Evolutionary conservation across 2,113 vertebrate species (phyloP), one percentile per base, ranked within the genome.

Genomic region (Larimichthys polyactis): DNA sequence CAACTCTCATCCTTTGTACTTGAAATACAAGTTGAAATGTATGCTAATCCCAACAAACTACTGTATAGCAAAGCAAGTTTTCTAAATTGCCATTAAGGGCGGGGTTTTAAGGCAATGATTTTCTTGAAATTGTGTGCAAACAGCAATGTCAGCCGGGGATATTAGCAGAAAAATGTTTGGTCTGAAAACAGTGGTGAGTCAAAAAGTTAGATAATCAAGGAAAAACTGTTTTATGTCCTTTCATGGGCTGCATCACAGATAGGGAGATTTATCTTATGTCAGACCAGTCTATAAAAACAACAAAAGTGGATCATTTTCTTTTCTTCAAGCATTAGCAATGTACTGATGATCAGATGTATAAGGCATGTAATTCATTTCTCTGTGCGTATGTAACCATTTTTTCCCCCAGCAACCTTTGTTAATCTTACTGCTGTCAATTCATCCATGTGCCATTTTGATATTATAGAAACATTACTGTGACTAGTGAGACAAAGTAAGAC

Each of bases 121-220:
- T 69, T 70, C 44, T 69, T 62, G 12, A 27, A 46, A 62, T 15
- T 80, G 43, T 72, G 20, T 27, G 60, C 40, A 59, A 54, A 58
- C 24, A 57, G 7, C n/a, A 3, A 52, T 19, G 17, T 55, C 3
- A 5, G 17, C 17, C 29, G 19, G 60, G 15, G 12, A 51, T 6
- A 74, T 52, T 59, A 4, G 7, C 36, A 40, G 36, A 27, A 58
- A 43, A 48, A 49, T 27, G 19, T 46, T 58, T 46, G 22, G 15
- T n/a, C 9, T 19, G 57, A 32, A n/a, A 73, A 60, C 43, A 60
- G 54, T 1, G 6, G n/a, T 58, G 9, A 58, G 22, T 44, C 36
- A 40, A 40, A 40, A 40, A 40, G 36, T 40, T 40, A 40, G 36
- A 40, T 9, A 40, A 40, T 40, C 36, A 40, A 40, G 36, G 36